Conservation (phyloP, 2,113 vertebrate species). For the Ia io region DNA sequence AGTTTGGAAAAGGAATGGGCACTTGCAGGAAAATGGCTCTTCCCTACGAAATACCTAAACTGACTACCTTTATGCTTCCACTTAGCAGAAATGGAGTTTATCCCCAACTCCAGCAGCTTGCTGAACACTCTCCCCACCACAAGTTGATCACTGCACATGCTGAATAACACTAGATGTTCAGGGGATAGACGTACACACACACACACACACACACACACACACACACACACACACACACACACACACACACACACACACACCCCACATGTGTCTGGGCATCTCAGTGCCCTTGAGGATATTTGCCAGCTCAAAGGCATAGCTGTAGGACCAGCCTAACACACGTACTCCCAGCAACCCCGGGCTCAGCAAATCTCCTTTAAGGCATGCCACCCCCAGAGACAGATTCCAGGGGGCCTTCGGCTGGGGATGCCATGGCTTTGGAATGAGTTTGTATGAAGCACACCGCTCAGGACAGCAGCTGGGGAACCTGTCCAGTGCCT, state of each 20-base stretch:
- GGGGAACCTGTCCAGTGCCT: not conserved
- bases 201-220: too few species aligned
- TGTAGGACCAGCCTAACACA: not conserved
- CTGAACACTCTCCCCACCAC: not conserved
- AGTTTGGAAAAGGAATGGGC: not conserved
- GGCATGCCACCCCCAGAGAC: not conserved
- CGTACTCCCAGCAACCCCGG: not conserved
- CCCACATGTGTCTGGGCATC: not conserved
- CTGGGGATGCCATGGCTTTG: not conserved
- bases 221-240: too few species aligned
- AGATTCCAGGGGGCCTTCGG: not conserved
- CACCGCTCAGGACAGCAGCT: slow-evolving; percentile 54
- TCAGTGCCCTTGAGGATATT: not conserved
- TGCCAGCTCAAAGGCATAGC: not conserved
- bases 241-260: too few species aligned
- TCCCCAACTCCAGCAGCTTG: not conserved
- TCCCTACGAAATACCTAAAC: not conserved
- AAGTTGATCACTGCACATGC: not conserved
- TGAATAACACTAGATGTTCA: not conserved
- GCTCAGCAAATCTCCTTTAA: not conserved
- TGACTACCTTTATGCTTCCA: not conserved
- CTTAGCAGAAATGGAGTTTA: not conserved
- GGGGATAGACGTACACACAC: rapidly evolving
- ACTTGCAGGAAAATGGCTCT: not conserved
- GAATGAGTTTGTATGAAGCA: slow-evolving; percentile 33